Base-by-base conservation (phyloP, 2,113 vertebrate species). In the Natator depressus region DNA sequence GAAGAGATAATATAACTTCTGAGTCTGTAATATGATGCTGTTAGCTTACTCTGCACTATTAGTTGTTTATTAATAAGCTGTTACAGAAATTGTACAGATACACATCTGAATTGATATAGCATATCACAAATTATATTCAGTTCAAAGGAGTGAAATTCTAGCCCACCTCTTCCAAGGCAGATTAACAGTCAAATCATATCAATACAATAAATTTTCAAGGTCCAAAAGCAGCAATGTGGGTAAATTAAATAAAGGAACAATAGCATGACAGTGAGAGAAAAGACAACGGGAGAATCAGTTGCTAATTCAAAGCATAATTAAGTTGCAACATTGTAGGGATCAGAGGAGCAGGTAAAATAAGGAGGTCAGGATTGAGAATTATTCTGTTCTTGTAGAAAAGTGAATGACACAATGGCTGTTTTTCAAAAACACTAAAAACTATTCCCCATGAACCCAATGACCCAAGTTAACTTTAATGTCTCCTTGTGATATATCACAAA, bases 1-100 rank as follows among this genome's bases (percentile, higher is more conserved):
- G 95, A 97, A 96, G 95, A 97, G 88, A 95, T 96, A 97, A 94
- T 94, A 97, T 94, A 98, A n/a, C 47, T 95, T 98, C 96, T 85
- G 97, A 97, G 89, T 96, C 94, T 97, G 90, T 92, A 97, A 93
- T 98, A 97, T 96, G 81, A 96, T 89, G 96, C 96, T 95, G 97
- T 92, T 97, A 95, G 98, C 98, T 97, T 94, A 94, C 96, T 98
- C 93, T 97, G 95, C 93, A 88, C 49, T 95, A 85, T 91, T 78
- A 97, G 80, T 95, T 93, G 91, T 97, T 97, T 95, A 91, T 84
- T 94, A 97, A 91, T 92, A 95, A 81, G 88, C 82, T 96, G 92
- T 80, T 75, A 90, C 65, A 49, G 85, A 84, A 92, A 89, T 17
- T 91, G 51, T 84, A 75, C 31, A 38, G 19, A 85, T 20, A n/a